A percentile compares a stretch with the other conserved stretches of the same genome.
Conservation (phyloP, 1,140 invertebrate species). For the Holcopasites calliopsidis region DNA sequence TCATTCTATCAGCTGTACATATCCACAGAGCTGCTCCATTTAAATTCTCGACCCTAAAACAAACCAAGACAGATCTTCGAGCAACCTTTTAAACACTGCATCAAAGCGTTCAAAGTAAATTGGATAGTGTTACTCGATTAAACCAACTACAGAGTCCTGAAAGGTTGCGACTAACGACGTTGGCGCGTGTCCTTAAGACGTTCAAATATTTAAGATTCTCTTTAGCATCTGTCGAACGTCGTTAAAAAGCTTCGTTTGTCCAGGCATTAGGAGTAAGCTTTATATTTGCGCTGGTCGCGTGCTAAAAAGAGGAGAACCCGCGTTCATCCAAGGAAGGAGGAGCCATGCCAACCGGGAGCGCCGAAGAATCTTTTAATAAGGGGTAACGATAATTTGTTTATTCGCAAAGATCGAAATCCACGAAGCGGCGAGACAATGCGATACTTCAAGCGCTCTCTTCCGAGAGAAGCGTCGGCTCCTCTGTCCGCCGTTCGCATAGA, state of each 20-base stretch:
- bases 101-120: background rate
- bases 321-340: background rate
- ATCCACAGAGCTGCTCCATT: too few species aligned
- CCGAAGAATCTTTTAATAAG: slow-evolving; percentile 38
- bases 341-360: background rate
- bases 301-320: background rate
- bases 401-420: slow-evolving; percentile 4
- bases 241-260: slow-evolving; percentile 39
- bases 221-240: slow-evolving; percentile 23
- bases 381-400: slow-evolving; percentile 39
- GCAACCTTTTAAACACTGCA: background rate
- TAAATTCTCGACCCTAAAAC: too few species aligned
- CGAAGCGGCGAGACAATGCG: background rate
- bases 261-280: slow-evolving; percentile 20
- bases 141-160: too few species aligned
- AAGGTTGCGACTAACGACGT: too few species aligned
- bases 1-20: too few species aligned
- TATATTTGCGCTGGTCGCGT: slow-evolving; percentile 8
- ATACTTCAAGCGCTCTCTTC: too few species aligned
- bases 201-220: slow-evolving; percentile 37
- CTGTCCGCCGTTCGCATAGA: background rate
- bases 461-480: background rate
- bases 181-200: slow-evolving; percentile 7
- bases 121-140: background rate
- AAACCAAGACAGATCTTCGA: too few species aligned